phyloP scores from a whole-genome alignment of 2,113 vertebrate species.

The Protobothrops mucrosquamatus region DNA sequence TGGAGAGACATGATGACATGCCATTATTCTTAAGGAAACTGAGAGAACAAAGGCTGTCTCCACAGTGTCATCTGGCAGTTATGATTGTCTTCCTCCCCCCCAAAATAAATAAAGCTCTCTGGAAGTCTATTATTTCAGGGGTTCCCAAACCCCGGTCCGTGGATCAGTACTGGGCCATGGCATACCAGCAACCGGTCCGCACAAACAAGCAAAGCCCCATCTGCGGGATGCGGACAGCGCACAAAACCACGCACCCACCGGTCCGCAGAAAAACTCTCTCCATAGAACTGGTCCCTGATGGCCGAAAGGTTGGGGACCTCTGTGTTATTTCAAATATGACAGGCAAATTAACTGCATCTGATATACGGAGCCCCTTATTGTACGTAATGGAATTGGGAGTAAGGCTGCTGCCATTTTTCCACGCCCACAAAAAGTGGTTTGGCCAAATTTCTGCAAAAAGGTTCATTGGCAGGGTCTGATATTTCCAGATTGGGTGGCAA shows the following conservation, averaged over 20 bases:
- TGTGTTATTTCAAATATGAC: background rate
- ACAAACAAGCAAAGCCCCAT: no score
- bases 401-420: slow-evolving; percentile 25
- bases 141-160: no score
- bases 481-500: background rate
- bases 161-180: no score
- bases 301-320: no score
- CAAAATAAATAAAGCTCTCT: background rate
- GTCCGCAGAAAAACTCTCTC: no score
- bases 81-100: background rate
- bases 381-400: background rate
- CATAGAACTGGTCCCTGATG: no score
- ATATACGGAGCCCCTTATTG: background rate
- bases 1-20: background rate
- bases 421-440: slow-evolving; percentile 10
- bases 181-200: no score
- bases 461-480: slow-evolving; percentile 14
- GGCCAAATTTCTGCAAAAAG: slow-evolving; percentile 39
- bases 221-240: no score
- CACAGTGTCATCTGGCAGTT: background rate
- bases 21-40: background rate
- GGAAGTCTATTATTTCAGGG: background rate
- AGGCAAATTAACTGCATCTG: slow-evolving; percentile 17
- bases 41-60: background rate
- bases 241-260: no score